Evolutionary conservation across 1,140 invertebrate species (phyloP), one percentile per base, ranked within the genome.

Genomic region (Globodera rostochiensis): DNA sequence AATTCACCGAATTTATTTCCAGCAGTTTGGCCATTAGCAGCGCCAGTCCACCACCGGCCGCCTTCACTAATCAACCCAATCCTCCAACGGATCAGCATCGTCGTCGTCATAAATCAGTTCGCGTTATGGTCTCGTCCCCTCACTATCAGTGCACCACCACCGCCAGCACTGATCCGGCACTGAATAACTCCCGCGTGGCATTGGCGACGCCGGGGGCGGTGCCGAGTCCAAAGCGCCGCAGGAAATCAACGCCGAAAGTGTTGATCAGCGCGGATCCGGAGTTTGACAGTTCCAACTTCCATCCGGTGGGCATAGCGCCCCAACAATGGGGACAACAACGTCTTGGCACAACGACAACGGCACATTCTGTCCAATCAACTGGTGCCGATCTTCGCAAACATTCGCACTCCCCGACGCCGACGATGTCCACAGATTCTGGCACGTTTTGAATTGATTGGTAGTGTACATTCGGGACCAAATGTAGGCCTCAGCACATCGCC

Each of bases 401-500:
- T 19, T 11, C 15, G 19, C 15, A 6, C 57, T 13, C 19, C 11
- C 19, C 57, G 15, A 64, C 57, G 5, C 6, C 19, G 57, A 64
- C 57, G 5, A 19, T 64, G 57, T 64, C 57, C 19, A 19, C 57
- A 13, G 57, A 64, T 64, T 64, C 57, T 19, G 57, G 57, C 57
- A 64, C 19, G 57, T 64, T 64, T 64, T 19, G 13, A 36, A 36
- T 36, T 36, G 36, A 36, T 36, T 36, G 36, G 36, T 36, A 36
- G 36, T 36, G 36, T 2, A 36, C 3, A 36, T 36, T 36, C 36
- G 36, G 36, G 36, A 36, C 36, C 36, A 36, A 36, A 2, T 64
- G 13, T 64, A 71, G 69, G 69, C 25, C 36, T 71, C 25, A 45
- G 69, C 69, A 71, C 21, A 21, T 71, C 69, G 8, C 69, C 69